phyloP scores from a whole-genome alignment of 2,888 invertebrate species.

The Magallana nippona region DNA sequence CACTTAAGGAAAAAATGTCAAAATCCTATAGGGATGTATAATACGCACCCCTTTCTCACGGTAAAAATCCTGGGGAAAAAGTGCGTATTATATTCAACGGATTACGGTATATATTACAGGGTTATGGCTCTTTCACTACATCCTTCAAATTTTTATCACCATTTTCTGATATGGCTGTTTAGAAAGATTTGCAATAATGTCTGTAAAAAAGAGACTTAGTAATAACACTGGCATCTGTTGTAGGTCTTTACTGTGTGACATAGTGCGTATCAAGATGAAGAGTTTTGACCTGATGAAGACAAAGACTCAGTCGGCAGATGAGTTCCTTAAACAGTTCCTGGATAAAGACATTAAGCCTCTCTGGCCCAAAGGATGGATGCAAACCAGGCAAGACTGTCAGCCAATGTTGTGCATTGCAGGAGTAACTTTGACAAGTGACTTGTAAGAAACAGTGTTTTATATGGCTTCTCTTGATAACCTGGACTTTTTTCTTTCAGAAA shows the following conservation, averaged over 20 bases:
- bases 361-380: constrained; percentile 87
- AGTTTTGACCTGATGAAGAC: constrained; percentile 81
- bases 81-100: no score
- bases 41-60: no score
- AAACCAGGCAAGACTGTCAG: constrained; percentile 78
- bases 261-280: constrained; percentile 80
- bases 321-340: constrained; percentile 83
- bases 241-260: constrained; percentile 77
- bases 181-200: no score
- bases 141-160: no score
- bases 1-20: no score
- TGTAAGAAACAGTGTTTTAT: neutral
- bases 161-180: no score
- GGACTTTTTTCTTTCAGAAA: constrained; percentile 56
- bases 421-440: neutral
- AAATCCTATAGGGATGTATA: no score
- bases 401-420: neutral
- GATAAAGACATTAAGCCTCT: constrained; percentile 84
- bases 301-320: constrained; percentile 79
- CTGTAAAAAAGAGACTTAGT: no score
- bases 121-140: no score
- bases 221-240: constrained; percentile 1
- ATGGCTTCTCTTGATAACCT: neutral
- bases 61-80: no score
- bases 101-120: no score